Base-by-base conservation (phyloP, 1,140 invertebrate species). In the Saxidomus purpurata region DNA sequence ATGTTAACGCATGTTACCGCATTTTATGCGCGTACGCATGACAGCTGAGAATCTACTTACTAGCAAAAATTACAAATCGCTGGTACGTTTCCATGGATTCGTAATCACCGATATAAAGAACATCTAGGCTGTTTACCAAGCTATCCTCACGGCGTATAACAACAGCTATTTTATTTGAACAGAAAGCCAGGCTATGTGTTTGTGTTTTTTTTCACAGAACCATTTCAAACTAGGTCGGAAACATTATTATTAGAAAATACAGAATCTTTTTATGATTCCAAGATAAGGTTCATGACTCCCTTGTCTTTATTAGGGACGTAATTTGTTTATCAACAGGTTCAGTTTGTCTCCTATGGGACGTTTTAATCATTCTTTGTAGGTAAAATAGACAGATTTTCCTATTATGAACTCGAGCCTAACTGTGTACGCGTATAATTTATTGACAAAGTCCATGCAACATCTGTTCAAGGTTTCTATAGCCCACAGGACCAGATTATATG, bases 61-160 rank as follows among this genome's bases (percentile, higher is more conserved):
- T 28, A 79, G 59, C 86, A 81, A 88, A 88, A 88, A 87, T 47
- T 88, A 88, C 86, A 81, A 81, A 80, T 81, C 71, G 43, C 77
- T 77, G 52, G 71, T 87, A 79, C 86, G 86, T 88, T 88, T 69
- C 86, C 86, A 88, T 88, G 86, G 86, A 88, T n/a, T 55, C 86
- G 38, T 88, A 81, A 81, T 88, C 86, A 55, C 34, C 59, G 19
- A 38, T 80, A 88, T 81, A 80, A 81, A 88, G 86, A 22, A 88
- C 49, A 19, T 38, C 25, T 31, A 43, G 25, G n/a, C 15, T 85
- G 83, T 85, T 85, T 85, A 85, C 83, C 8, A 19, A 74, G 2
- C 76, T 79, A 19, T 52, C 31, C 34, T 40, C 15, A 71, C 17
- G 17, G 9, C 67, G 28, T 34, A 38, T 55, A 79, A 31, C 43